phyloP scores from a whole-genome alignment of 2,113 vertebrate genomes.

The Piprites chloris region DNA sequence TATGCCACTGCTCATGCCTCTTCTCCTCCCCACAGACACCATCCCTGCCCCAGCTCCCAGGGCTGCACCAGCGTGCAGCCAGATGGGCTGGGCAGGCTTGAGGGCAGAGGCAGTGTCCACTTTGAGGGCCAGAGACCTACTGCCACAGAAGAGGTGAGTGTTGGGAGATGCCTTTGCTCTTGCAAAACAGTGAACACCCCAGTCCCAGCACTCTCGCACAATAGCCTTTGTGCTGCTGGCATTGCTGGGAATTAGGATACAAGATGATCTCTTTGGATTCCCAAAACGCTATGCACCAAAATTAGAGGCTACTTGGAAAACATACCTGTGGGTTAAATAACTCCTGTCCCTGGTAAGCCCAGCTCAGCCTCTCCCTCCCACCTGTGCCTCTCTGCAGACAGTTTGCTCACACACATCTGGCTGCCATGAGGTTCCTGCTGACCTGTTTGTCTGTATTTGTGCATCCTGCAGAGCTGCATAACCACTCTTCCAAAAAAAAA shows the following conservation, averaged over 20 bases:
- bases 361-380: neutral
- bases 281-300: neutral
- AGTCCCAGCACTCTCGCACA: neutral
- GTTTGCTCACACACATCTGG: neutral
- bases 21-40: rapidly evolving
- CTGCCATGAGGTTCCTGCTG: neutral
- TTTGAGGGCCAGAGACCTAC: rapidly evolving
- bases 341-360: too few relatives aligned
- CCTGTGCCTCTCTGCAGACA: neutral
- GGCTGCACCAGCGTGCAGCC: rapidly evolving
- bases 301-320: neutral
- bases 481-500: neutral
- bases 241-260: neutral
- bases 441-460: neutral
- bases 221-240: neutral
- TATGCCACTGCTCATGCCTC: rapidly evolving
- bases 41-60: neutral
- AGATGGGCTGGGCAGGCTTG: rapidly evolving
- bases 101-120: neutral
- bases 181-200: rapidly evolving
- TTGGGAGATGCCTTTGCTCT: neutral
- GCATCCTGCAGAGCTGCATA: neutral
- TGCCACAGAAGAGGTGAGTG: neutral
- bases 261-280: neutral
- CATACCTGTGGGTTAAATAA: rapidly evolving